These are phyloP conservation scores for Neoascia interrupta DNA, from an alignment of 2,888 invertebrate genomes.

Conservation along the genomic window DNA sequence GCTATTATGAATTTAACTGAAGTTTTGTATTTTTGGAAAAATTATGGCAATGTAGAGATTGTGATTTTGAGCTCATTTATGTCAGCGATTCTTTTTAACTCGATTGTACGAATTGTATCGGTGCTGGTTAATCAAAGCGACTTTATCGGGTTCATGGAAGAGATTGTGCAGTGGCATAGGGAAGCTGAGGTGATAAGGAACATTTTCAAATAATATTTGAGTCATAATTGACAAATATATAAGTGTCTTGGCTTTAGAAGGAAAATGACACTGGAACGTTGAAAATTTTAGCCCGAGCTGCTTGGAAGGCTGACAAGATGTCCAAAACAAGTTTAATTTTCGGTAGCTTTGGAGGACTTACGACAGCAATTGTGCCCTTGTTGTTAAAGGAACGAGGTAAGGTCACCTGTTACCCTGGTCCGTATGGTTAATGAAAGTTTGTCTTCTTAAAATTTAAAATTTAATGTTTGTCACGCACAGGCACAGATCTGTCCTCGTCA, in stretches of 20 bases:
- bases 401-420: neutral
- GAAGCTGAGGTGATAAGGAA: conserved; percentile 68
- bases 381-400: conserved; percentile 51
- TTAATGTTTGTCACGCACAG: no score
- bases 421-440: no score
- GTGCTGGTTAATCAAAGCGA: conserved; percentile 60
- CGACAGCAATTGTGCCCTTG: conserved; percentile 51
- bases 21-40: conserved; percentile 33
- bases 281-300: neutral
- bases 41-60: conserved; percentile 42
- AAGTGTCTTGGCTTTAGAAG: conserved; percentile 4
- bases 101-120: conserved; percentile 53
- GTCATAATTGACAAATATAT: neutral
- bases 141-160: conserved; percentile 54
- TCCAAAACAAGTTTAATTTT: conserved; percentile 14
- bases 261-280: neutral
- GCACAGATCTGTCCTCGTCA: no score
- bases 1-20: conserved; percentile 40
- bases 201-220: neutral
- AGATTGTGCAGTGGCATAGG: conserved; percentile 51
- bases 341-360: conserved; percentile 19
- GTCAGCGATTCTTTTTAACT: conserved; percentile 66
- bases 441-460: no score
- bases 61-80: conserved; percentile 65
- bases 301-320: conserved; percentile 14